Percentiles rank a stretch among this genome's conserved stretches.
phyloP scores from a whole-genome alignment of 2,113 vertebrate species.

The Sapayoa aenigma region DNA sequence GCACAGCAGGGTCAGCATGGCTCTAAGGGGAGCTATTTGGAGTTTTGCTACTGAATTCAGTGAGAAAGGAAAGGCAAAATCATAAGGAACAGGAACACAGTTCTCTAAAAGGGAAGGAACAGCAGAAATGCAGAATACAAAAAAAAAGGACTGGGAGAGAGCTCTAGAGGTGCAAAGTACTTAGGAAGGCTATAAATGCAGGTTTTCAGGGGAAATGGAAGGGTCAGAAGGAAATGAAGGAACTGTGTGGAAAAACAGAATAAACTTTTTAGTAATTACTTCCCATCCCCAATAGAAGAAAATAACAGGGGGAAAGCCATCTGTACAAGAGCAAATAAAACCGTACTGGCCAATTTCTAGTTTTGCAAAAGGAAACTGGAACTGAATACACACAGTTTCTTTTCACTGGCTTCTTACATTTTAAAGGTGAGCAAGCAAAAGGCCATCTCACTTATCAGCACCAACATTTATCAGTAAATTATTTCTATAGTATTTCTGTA shows the following conservation, averaged over 20 bases:
- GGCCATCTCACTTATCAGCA: not conserved
- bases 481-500: not conserved
- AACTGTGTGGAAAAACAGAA: not conserved
- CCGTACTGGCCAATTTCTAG: not conserved
- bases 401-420: not conserved
- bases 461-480: not conserved
- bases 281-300: not conserved
- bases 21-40: not conserved
- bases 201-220: not conserved
- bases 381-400: not conserved
- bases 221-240: not conserved
- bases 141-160: not conserved
- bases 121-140: not conserved
- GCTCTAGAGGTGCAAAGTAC: not conserved
- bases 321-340: not conserved
- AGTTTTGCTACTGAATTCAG: not conserved
- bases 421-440: not conserved
- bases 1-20: not conserved
- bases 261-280: not conserved
- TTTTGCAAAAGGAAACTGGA: not conserved
- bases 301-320: rapidly evolving
- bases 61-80: not conserved
- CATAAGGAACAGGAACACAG: not conserved
- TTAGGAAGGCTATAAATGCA: not conserved
- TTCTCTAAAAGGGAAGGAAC: not conserved